Evolutionary conservation across 2,888 invertebrate species (phyloP), one percentile per base, ranked within the genome.

Genomic region (Hyalella azteca): DNA sequence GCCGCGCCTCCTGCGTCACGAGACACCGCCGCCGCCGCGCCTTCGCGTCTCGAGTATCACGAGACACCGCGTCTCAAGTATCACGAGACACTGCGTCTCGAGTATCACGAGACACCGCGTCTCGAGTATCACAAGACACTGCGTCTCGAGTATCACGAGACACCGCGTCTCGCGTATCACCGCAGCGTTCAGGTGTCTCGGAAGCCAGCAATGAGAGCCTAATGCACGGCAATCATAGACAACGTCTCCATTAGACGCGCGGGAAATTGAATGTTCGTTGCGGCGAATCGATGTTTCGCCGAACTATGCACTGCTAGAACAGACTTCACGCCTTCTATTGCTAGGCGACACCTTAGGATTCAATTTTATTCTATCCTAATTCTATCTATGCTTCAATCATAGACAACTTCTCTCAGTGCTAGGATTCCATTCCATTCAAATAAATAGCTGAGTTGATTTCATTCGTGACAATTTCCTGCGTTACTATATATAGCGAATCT

Each of bases 121-220:
- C 36, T n/a, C 32, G 36, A n/a, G 66, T 36, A 36, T n/a, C 36
- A 19, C 66, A n/a, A n/a, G n/a, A n/a, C 36, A 32, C 36, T 36
- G 36, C 32, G 36, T 36, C 66, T 66, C 66, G 66, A 36, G 36
- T 66, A 36, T 66, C 66, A 66, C 66, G 66, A 66, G 32, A 66
- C 66, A 66, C 36, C 36, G 66, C 66, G n/a, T n/a, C n/a, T n/a
- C n/a, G n/a, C n/a, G n/a, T n/a, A n/a, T n/a, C 36, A 36, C 36
- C 36, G 36, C 66, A n/a, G 66, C 66, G 66, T n/a, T n/a, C 36
- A 36, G 22, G 36, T 36, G 66, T 66, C 66, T 32, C 36, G 66
- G 66, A 66, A 54, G 19, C 66, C 66, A 66, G 66, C 66, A 66
- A 66, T 66, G 66, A 66, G 32, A 36, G 36, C 36, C 66, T 66